These are phyloP conservation scores for Rhagoletis zephyria DNA, from an alignment of 1,140 invertebrate species.

Conservation along the genomic window DNA sequence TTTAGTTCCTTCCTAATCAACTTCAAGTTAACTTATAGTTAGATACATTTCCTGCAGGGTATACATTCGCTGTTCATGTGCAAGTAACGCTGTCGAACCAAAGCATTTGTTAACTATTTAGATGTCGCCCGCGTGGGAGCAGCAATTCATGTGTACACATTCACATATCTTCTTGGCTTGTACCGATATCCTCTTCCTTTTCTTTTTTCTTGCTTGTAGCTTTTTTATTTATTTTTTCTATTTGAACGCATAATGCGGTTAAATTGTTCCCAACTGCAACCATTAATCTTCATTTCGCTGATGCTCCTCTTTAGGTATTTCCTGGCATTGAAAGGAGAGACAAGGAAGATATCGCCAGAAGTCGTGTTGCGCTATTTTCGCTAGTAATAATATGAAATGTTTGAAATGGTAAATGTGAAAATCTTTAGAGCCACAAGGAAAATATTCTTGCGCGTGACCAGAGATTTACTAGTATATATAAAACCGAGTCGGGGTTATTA, in stretches of 20 bases:
- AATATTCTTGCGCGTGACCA: no score
- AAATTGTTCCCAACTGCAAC: constrained; percentile 55
- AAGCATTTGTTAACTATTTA: background rate
- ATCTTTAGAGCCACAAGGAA: no score
- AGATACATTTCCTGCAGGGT: no score
- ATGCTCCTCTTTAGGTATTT: constrained; percentile 38
- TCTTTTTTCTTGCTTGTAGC: background rate
- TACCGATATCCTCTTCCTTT: background rate
- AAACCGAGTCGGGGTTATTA: no score
- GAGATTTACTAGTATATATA: no score
- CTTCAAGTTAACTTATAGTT: no score
- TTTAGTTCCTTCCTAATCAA: no score
- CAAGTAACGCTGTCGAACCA: background rate
- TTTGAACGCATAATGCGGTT: constrained; percentile 38
- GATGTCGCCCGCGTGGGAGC: background rate
- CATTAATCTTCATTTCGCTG: constrained; percentile 58
- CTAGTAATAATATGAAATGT: no score
- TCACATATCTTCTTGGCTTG: background rate
- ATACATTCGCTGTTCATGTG: no score
- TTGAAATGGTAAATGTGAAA: no score
- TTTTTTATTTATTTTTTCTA: background rate
- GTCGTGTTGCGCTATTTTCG: no score
- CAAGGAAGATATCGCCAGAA: background rate
- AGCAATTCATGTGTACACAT: background rate
- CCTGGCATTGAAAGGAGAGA: background rate